These are phyloP conservation scores for Sturnus vulgaris DNA, from an alignment of 2,113 vertebrate genomes.

Conservation along the genomic window DNA sequence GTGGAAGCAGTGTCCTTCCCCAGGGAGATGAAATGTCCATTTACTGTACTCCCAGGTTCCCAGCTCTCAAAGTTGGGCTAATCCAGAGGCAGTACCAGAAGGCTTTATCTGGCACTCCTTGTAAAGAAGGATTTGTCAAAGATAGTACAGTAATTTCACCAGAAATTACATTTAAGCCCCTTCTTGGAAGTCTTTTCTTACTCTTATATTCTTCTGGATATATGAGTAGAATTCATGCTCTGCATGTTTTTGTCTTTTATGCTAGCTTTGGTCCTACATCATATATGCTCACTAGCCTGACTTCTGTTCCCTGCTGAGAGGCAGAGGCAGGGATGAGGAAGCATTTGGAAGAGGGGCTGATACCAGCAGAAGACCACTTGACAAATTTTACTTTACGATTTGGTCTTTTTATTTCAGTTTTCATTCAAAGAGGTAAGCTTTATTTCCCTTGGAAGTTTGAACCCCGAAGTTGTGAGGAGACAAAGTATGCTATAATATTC, in stretches of 20 bases:
- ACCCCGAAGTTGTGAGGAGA: neutral
- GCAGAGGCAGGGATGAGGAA: neutral
- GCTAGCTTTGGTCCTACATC: neutral
- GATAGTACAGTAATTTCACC: neutral
- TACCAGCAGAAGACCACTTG: neutral
- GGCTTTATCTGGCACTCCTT: neutral
- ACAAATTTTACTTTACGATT: neutral
- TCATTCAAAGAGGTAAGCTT: neutral
- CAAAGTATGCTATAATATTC: neutral
- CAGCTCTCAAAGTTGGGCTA: neutral
- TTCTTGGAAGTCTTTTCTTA: neutral
- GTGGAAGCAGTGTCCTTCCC: neutral
- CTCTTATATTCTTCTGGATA: neutral
- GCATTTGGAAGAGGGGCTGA: neutral
- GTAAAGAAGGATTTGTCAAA: constrained; percentile 20
- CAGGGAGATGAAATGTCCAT: neutral
- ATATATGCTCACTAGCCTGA: accelerated
- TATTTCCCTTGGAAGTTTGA: neutral
- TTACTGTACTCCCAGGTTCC: neutral
- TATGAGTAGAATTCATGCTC: neutral
- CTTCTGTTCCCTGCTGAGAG: neutral
- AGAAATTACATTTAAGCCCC: neutral
- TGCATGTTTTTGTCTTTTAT: neutral
- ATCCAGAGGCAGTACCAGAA: neutral
- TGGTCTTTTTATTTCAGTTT: neutral